Base-by-base conservation (phyloP, 2,113 vertebrate genomes). In the Crypturellus undulatus region DNA sequence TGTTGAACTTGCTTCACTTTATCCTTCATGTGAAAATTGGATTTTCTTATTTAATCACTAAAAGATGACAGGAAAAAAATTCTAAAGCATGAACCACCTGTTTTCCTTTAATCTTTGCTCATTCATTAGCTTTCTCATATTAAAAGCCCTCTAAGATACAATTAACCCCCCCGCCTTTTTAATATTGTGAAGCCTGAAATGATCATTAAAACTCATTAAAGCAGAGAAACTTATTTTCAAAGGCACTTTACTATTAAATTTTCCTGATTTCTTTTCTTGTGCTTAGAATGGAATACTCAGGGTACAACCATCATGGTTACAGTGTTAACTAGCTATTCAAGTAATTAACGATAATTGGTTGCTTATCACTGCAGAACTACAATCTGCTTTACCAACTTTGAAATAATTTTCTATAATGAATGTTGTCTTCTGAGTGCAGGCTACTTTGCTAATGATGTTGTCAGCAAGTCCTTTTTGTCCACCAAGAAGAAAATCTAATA, bases 341-440 rank as follows among this genome's bases (percentile, higher is more conserved):
- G 64, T 85, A 92, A 88, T 95, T 95, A 89, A 92, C 82, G 49
- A 42, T 95, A 96, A 96, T 79, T 95, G 45, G 60, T 84, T 94
- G 69, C 82, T 93, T 86, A 93, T 51, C 47, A 49, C 60, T 94
- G 42, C 43, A 79, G 81, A 88, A 43, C 17, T 71, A 8, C 0
- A 3, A 38, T 85, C 56, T 0, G 0, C 88, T 52, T 52, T 91
- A 40, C 36, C 80, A 45, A 28, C 62, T 93, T 94, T 36, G 69
- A 87, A 94, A 69, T 70, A 75, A 82, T 95, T 92, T 93, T 79
- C 43, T 80, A 1, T 85, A 80, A 68, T 79, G 64, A 79, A 68
- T 43, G 18, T 80, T 95, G 10, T 59, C 60, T 84, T 89, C 76
- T 79, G 60, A 75, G 56, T 42, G 45, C 85, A 25, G 56, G 22